Percentiles rank a stretch among this genome's conserved stretches.
phyloP scores from a whole-genome alignment of 2,797 vertebrate species.

The Parambassis ranga region DNA sequence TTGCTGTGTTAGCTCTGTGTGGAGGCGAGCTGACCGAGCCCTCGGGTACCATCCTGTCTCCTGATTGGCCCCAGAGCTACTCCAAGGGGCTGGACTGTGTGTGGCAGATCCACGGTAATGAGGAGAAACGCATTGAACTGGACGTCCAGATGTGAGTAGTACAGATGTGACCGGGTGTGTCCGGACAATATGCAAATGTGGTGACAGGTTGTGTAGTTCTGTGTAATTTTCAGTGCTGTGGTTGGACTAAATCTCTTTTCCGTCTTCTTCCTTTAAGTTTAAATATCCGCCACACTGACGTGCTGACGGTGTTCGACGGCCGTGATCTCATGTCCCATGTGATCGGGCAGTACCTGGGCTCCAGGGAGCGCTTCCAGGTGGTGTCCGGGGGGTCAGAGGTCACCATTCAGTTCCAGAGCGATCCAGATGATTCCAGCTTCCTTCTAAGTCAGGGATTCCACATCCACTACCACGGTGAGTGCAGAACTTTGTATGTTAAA shows the following conservation, averaged over 20 bases:
- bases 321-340: conserved; percentile 87
- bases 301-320: conserved; percentile 89
- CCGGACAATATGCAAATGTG: too few species aligned
- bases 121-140: conserved; percentile 90
- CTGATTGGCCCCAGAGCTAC: conserved; percentile 94
- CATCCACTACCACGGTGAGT: conserved; percentile 88
- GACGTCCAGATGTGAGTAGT: conserved; percentile 91
- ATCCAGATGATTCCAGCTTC: conserved; percentile 86
- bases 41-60: conserved; percentile 88
- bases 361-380: conserved; percentile 87
- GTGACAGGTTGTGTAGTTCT: too few species aligned
- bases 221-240: too few species aligned
- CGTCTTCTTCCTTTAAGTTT: conserved; percentile 68
- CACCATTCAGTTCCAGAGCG: conserved; percentile 94
- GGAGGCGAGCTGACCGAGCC: conserved; percentile 88
- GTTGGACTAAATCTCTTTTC: too few species aligned
- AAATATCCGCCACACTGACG: conserved; percentile 90
- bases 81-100: conserved; percentile 90
- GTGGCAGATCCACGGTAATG: conserved; percentile 91
- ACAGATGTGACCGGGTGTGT: too few species aligned
- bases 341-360: conserved; percentile 89
- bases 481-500: too few species aligned
- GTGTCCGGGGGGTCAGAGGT: conserved; percentile 89
- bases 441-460: conserved; percentile 92
- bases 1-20: conserved; percentile 80